Evolutionary conservation across 2,797 vertebrate genomes (phyloP).

Genomic region (Poecilia velifera): DNA sequence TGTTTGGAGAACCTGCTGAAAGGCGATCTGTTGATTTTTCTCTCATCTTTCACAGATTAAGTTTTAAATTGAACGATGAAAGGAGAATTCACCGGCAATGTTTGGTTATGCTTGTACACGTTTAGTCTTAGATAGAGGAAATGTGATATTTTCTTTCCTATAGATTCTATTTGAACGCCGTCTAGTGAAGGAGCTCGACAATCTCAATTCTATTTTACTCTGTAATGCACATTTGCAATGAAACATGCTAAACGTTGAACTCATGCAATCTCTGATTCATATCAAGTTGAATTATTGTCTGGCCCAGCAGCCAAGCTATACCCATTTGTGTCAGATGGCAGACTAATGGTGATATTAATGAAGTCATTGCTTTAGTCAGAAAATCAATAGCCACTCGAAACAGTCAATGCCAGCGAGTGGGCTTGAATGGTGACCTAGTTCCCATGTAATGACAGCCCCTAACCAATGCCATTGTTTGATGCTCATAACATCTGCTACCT

Average conservation of each 20-base stretch:
- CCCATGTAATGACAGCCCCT: conserved; percentile 75
- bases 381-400: conserved; percentile 85
- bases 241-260: conserved; percentile 71
- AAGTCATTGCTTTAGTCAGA: conserved; percentile 86
- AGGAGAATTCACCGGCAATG: conserved; percentile 60
- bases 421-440: conserved; percentile 83
- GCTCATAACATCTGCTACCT: conserved; percentile 75
- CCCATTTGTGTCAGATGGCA: conserved; percentile 82
- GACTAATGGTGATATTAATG: conserved; percentile 85
- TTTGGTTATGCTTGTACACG: conserved; percentile 58
- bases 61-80: conserved; percentile 76
- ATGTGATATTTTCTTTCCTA: conserved; percentile 33
- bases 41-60: conserved; percentile 78
- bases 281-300: conserved; percentile 72
- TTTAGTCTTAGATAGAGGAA: conserved; percentile 43
- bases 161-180: conserved; percentile 39
- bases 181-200: conserved; percentile 28
- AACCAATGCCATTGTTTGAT: conserved; percentile 73
- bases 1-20: conserved; percentile 75
- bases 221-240: conserved; percentile 58
- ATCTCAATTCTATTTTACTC: conserved; percentile 44
- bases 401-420: conserved; percentile 73
- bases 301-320: conserved; percentile 60
- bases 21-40: conserved; percentile 78
- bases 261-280: conserved; percentile 61